Conservation (phyloP, 2,888 invertebrate species). For the Smittia aterrima region DNA sequence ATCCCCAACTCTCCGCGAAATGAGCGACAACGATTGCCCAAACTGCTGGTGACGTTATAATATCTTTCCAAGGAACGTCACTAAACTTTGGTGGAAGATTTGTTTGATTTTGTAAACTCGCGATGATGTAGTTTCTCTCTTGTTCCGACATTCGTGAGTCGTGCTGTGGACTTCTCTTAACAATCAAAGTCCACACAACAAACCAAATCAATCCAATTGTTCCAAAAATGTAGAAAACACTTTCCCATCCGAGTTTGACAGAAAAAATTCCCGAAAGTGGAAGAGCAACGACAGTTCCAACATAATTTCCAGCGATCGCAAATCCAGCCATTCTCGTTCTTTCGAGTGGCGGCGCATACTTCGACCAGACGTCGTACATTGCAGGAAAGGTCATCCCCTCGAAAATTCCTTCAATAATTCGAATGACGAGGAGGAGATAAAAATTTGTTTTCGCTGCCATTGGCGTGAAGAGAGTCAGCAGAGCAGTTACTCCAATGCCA, state of each 20-base stretch:
- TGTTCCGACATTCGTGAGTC: slow-evolving; percentile 70
- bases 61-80: slow-evolving; percentile 62
- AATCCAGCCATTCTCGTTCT: slow-evolving; percentile 76
- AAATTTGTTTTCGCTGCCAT: slow-evolving; percentile 59
- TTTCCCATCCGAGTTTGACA: slow-evolving; percentile 71
- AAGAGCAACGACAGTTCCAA: slow-evolving; percentile 81
- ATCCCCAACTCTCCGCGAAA: slow-evolving; percentile 80
- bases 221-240: slow-evolving; percentile 78
- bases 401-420: slow-evolving; percentile 76
- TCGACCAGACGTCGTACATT: neutral
- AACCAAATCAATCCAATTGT: slow-evolving; percentile 71
- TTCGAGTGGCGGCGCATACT: slow-evolving; percentile 71
- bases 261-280: slow-evolving; percentile 74
- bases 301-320: slow-evolving; percentile 82
- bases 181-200: slow-evolving; percentile 66
- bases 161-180: slow-evolving; percentile 70
- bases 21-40: slow-evolving; percentile 76
- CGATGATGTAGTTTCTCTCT: slow-evolving; percentile 72
- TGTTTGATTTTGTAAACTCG: slow-evolving; percentile 57
- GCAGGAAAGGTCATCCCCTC: slow-evolving; percentile 56
- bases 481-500: slow-evolving; percentile 74
- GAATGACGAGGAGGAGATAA: slow-evolving; percentile 54
- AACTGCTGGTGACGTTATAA: slow-evolving; percentile 67
- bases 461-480: slow-evolving; percentile 79
- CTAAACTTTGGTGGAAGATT: slow-evolving; percentile 56